Percentiles rank a stretch among this genome's conserved stretches.
These are phyloP conservation scores for Triplophysa dalaica DNA, from an alignment of 2,113 vertebrate species.

Conservation along the genomic window DNA sequence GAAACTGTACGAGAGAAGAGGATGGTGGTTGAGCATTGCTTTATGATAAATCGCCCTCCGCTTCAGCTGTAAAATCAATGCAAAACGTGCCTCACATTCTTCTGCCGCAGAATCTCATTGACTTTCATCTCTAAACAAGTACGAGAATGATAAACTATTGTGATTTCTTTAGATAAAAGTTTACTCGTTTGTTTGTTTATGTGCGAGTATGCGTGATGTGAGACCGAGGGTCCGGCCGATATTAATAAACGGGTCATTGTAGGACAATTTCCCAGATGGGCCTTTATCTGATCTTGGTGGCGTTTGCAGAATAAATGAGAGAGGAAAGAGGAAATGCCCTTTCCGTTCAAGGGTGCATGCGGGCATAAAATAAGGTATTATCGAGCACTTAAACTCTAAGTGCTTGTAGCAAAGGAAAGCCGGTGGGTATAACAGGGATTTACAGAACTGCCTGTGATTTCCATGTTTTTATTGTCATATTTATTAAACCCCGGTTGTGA, in stretches of 20 bases:
- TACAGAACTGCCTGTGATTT: constrained; percentile 6
- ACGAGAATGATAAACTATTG: constrained; percentile 21
- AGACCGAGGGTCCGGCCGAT: constrained; percentile 15
- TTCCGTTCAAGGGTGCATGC: constrained; percentile 33
- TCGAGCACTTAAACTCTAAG: constrained; percentile 47
- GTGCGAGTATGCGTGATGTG: neutral
- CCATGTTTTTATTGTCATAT: constrained; percentile 19
- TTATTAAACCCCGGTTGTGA: constrained; percentile 10
- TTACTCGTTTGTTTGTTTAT: neutral
- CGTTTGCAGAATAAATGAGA: constrained; percentile 51
- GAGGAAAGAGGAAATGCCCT: constrained; percentile 47
- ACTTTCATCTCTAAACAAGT: neutral
- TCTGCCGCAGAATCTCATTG: constrained; percentile 13
- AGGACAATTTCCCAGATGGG: constrained; percentile 36
- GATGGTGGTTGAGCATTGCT: constrained; percentile 7
- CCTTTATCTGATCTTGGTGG: constrained; percentile 54
- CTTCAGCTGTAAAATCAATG: constrained; percentile 21
- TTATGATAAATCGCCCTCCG: constrained; percentile 25
- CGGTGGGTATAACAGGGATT: constrained; percentile 10
- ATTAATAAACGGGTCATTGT: constrained; percentile 42
- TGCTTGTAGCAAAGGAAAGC: constrained; percentile 35
- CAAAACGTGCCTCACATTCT: constrained; percentile 11
- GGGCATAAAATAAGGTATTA: constrained; percentile 55
- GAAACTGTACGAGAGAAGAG: neutral
- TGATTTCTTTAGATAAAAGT: constrained; percentile 22